Evolutionary conservation across 1,140 invertebrate species (phyloP), one percentile per base, ranked within the genome.

Genomic region (Drosophila littoralis): DNA sequence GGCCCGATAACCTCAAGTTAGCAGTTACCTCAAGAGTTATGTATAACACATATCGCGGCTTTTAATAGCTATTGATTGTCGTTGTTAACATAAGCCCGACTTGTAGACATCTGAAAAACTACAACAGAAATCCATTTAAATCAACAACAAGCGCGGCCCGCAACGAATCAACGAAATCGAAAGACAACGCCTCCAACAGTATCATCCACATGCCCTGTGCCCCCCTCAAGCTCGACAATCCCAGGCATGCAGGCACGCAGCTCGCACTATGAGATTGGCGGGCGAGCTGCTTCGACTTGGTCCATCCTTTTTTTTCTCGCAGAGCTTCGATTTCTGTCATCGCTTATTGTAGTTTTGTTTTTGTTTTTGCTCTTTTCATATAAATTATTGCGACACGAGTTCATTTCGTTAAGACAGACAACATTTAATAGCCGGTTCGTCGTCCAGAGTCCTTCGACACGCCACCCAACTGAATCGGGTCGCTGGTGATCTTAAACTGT

Each of bases 361-460:
- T 7, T 50, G 33, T 42, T n/a, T 36, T 38, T 28, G 6, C n/a
- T 54, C 35, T 61, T 61, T 74, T 77, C 50, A 69, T 77, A 88
- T 88, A 88, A 88, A 88, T 86, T 88, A 86, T 86, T 88, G 83
- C 69, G 48, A 89, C 84, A 88, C 84, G 77, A 83, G 66, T 71
- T 77, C 65, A 79, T 75, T 86, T 71, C 67, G 70, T 36, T 42
- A 46, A 59, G 22, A 63, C 43, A 42, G 36, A 64, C 48, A 73
- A 58, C 64, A 67, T 74, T 74, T 61, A 61, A 55, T 68, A 13
- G 42, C 42, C 50, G 10, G 55, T 9, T 15, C 10, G 59, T 6
- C 9, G 46, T 32, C 43, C 36, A 22, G n/a, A 33, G 35, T 67
- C 33, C 45, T 33, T 48, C 48, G 51, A 9, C 57, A 70, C 52